Evolutionary conservation across 1,140 invertebrate genomes (phyloP).

Genomic region (Heliconius melpomene): DNA sequence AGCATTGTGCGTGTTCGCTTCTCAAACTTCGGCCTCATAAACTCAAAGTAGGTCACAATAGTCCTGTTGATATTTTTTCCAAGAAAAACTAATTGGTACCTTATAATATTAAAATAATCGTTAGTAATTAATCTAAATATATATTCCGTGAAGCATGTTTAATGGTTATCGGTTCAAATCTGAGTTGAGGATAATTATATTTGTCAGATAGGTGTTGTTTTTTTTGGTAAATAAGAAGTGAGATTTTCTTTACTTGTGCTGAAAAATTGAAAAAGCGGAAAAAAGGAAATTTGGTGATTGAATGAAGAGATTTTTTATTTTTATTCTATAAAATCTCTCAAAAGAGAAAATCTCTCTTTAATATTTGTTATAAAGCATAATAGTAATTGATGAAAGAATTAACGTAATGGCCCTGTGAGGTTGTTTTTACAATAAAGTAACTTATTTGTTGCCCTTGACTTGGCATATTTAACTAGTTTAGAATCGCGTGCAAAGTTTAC

Average conservation of each 20-base stretch:
- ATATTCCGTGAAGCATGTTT: background rate
- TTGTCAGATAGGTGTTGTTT: too few species aligned
- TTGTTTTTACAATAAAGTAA: constrained; percentile 33
- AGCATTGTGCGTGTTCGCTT: constrained; percentile 9
- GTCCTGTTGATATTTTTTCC: constrained; percentile 1
- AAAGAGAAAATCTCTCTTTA: background rate
- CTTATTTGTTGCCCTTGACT: constrained; percentile 38
- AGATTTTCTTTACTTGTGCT: too few species aligned
- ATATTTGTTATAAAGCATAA: background rate
- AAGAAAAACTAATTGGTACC: background rate
- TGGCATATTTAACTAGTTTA: constrained; percentile 21
- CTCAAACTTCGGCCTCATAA: constrained; percentile 23
- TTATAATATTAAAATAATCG: background rate
- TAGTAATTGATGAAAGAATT: background rate
- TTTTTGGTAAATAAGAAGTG: too few species aligned
- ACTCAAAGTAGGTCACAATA: constrained; percentile 10
- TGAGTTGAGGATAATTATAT: too few species aligned
- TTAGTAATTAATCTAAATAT: background rate
- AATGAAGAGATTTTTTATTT: too few species aligned
- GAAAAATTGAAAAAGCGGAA: too few species aligned
- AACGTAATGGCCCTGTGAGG: constrained; percentile 16
- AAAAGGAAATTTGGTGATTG: too few species aligned
- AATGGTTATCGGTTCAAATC: too few species aligned
- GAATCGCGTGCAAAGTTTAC: constrained; percentile 20
- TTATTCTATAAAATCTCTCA: too few species aligned